phyloP scores from a whole-genome alignment of 2,888 invertebrate species.

The Pyrocoelia pectoralis region DNA sequence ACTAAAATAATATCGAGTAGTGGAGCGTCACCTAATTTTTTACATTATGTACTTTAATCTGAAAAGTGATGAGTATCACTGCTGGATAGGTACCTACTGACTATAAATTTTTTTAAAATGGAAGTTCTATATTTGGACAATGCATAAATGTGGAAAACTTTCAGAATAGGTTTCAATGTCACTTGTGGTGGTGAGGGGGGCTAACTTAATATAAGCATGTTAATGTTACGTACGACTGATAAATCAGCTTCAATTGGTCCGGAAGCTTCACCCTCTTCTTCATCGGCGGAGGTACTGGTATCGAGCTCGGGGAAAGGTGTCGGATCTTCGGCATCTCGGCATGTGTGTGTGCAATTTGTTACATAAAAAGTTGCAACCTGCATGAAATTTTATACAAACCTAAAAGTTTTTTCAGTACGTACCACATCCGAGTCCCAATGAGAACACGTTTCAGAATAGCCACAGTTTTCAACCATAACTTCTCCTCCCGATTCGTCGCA shows the following conservation, averaged over 20 bases:
- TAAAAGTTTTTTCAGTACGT: slow-evolving; percentile 21
- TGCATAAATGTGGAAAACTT: too few relatives aligned
- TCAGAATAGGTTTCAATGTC: too few relatives aligned
- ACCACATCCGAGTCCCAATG: slow-evolving; percentile 70
- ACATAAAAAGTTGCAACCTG: slow-evolving; percentile 71
- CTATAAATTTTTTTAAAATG: too few relatives aligned
- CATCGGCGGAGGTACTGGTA: slow-evolving; percentile 38
- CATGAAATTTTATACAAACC: slow-evolving; percentile 18
- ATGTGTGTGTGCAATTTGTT: slow-evolving; percentile 76
- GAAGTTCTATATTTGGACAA: too few relatives aligned
- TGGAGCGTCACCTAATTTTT: too few relatives aligned
- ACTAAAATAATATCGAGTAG: too few relatives aligned
- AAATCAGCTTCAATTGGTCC: slow-evolving; percentile 37
- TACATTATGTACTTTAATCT: background rate
- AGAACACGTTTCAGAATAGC: slow-evolving; percentile 71
- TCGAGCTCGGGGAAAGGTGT: slow-evolving; percentile 44
- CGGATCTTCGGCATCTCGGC: slow-evolving; percentile 58
- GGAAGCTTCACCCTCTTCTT: slow-evolving; percentile 53
- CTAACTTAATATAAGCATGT: too few relatives aligned
- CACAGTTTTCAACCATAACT: slow-evolving; percentile 77
- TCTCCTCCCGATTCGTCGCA: slow-evolving; percentile 75
- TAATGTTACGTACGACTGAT: background rate
- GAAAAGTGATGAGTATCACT: too few relatives aligned
- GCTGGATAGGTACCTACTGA: too few relatives aligned
- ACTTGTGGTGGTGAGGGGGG: too few relatives aligned